Evolutionary conservation across 2,888 invertebrate genomes (phyloP).

Genomic region (Lasioglossum morio): DNA sequence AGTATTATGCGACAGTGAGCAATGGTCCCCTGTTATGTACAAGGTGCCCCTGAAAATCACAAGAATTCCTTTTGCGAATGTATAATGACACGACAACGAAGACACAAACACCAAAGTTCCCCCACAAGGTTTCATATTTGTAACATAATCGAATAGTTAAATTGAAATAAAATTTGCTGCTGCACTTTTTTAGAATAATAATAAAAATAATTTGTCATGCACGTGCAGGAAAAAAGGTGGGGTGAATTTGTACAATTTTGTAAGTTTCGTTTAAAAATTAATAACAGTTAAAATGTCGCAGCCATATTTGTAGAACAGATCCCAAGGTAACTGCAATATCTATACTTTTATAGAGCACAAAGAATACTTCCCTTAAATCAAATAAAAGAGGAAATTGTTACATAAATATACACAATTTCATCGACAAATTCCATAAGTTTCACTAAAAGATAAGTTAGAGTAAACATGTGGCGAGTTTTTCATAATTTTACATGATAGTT

Average conservation of each 20-base stretch:
- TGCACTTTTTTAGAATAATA: neutral
- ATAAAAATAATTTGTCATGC: neutral
- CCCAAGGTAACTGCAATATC: neutral
- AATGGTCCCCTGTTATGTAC: conserved; percentile 32
- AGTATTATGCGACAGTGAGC: conserved; percentile 44
- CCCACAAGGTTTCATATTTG: neutral
- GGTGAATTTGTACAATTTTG: neutral
- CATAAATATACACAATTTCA: neutral
- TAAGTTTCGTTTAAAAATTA: neutral
- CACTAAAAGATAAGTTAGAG: neutral
- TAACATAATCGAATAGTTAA: neutral
- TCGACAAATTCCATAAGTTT: neutral
- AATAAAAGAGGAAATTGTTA: neutral
- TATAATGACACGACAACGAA: neutral
- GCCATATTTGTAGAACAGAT: neutral
- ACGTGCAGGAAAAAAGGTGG: too few relatives aligned
- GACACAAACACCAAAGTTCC: neutral
- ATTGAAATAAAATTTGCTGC: neutral
- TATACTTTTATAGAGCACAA: neutral
- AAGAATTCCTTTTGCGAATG: neutral
- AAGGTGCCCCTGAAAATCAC: neutral
- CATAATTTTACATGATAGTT: neutral
- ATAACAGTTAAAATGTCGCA: neutral
- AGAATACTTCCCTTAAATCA: neutral
- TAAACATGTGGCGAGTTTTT: neutral